These are phyloP conservation scores for Capromys pilorides DNA, from an alignment of 2,797 vertebrate genomes.

Conservation along the genomic window DNA sequence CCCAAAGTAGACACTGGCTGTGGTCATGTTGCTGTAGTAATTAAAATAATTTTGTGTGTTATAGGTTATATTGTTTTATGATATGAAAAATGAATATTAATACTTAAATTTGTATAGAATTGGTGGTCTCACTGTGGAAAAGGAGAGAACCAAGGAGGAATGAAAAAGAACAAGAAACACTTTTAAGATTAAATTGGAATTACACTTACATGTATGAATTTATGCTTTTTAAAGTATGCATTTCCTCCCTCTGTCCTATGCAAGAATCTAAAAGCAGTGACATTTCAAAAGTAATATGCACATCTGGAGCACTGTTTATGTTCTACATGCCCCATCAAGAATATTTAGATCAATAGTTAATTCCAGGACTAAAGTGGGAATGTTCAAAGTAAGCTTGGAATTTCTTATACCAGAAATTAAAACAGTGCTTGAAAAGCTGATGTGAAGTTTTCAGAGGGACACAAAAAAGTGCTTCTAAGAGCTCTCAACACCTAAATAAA, in stretches of 20 bases:
- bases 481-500: neutral
- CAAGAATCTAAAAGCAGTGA: neutral
- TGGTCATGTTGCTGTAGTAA: neutral
- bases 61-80: neutral
- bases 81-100: neutral
- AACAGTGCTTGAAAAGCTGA: neutral
- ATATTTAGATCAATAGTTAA: neutral
- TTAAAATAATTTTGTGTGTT: neutral
- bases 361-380: neutral
- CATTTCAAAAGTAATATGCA: neutral
- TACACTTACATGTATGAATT: neutral
- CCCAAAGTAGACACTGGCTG: neutral
- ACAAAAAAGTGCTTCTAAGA: neutral
- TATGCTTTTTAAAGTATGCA: neutral
- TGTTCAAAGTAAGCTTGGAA: neutral
- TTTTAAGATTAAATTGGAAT: neutral
- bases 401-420: slow-evolving; percentile 21
- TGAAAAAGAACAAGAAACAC: neutral
- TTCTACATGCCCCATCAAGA: slow-evolving; percentile 7
- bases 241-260: neutral
- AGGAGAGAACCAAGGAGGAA: neutral
- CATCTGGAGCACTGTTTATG: neutral
- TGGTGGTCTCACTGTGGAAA: neutral
- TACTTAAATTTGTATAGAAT: neutral
- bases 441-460: neutral